Conservation (phyloP, 2,113 vertebrate species). For the Dicentrarchus labrax region DNA sequence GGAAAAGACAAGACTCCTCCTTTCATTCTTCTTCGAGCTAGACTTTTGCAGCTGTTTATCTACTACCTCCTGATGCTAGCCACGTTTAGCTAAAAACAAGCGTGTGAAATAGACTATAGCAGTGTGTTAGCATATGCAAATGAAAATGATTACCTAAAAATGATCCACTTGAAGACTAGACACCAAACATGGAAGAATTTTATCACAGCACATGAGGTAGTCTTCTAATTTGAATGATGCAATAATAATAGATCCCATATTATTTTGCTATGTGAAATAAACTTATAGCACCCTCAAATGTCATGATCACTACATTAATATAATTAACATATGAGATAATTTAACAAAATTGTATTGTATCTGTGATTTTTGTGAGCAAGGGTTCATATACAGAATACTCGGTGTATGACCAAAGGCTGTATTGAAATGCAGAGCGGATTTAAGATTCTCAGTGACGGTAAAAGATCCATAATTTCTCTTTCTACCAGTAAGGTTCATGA, state of each 20-base stretch:
- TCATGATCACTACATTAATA: constrained; percentile 74
- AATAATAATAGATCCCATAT: constrained; percentile 82
- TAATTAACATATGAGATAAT: constrained; percentile 69
- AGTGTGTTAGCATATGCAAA: constrained; percentile 78
- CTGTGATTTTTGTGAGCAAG: constrained; percentile 75
- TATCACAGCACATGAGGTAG: constrained; percentile 79
- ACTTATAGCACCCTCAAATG: constrained; percentile 58
- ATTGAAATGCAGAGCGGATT: constrained; percentile 61
- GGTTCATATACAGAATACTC: constrained; percentile 45
- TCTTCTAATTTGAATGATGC: constrained; percentile 82
- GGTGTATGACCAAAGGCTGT: constrained; percentile 36
- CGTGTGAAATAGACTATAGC: constrained; percentile 51
- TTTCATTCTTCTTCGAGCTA: constrained; percentile 53
- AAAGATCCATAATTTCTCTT: constrained; percentile 71
- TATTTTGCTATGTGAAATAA: constrained; percentile 75
- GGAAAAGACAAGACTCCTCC: constrained; percentile 37
- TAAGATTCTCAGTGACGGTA: constrained; percentile 70
- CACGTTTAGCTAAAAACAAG: constrained; percentile 60
- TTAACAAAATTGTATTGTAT: constrained; percentile 77
- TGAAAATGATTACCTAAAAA: constrained; percentile 60
- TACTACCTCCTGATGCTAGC: constrained; percentile 83
- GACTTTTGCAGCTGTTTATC: constrained; percentile 74
- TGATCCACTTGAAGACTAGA: constrained; percentile 73
- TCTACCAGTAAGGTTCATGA: constrained; percentile 93
- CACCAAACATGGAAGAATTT: constrained; percentile 77